A percentile compares a stretch with the other conserved stretches of the same genome.
Conservation (phyloP, 2,888 invertebrate genomes). For the Mythimna vitellina region DNA sequence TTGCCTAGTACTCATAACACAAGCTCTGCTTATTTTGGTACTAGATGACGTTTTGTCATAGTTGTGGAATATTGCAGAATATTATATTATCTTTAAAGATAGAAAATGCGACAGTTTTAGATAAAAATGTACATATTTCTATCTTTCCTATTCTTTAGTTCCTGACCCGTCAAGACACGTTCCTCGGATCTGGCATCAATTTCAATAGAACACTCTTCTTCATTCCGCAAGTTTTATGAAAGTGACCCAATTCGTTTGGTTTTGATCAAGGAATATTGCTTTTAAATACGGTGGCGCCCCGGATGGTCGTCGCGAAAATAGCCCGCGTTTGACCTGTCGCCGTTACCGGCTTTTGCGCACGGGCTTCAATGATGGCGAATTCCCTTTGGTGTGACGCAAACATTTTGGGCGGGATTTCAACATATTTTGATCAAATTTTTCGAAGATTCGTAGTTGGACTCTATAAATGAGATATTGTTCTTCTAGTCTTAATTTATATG, state of each 20-base stretch:
- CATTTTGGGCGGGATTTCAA: slow-evolving; percentile 42
- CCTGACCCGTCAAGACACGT: not conserved
- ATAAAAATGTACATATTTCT: not conserved
- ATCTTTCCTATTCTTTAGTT: not conserved
- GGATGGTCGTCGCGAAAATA: slow-evolving; percentile 63
- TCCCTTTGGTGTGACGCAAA: slow-evolving; percentile 48
- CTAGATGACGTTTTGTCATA: too few relatives aligned
- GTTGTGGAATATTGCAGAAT: too few relatives aligned
- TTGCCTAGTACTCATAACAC: too few relatives aligned
- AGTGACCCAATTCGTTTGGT: slow-evolving; percentile 56
- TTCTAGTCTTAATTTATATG: not conserved
- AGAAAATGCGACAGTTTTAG: not conserved
- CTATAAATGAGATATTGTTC: not conserved
- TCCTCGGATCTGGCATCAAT: slow-evolving; percentile 23
- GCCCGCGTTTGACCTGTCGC: slow-evolving; percentile 65
- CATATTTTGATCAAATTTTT: not conserved
- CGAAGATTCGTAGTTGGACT: not conserved
- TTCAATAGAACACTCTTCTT: slow-evolving; percentile 13
- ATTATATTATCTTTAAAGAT: too few relatives aligned
- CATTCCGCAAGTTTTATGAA: slow-evolving; percentile 50
- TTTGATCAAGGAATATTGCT: slow-evolving; percentile 61
- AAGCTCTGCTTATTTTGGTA: too few relatives aligned
- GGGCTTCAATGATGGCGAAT: slow-evolving; percentile 40
- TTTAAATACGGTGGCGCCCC: slow-evolving; percentile 63
- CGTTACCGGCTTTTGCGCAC: slow-evolving; percentile 51